Conservation (phyloP, 1,140 invertebrate species). For the Meloidogyne chitwoodi region DNA sequence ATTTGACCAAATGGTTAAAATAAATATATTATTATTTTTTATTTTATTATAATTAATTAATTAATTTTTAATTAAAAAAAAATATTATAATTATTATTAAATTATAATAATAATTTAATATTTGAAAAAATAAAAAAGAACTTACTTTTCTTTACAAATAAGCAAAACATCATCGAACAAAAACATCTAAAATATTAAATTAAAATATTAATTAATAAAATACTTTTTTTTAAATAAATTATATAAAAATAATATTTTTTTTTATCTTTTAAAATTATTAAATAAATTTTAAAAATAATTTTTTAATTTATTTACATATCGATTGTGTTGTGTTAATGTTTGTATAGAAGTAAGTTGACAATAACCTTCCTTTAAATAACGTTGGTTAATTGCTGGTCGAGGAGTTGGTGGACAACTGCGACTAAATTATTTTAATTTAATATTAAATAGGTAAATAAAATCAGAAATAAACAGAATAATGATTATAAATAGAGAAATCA, state of each 20-base stretch:
- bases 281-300: background rate
- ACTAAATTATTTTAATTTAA: background rate
- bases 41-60: background rate
- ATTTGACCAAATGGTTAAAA: background rate
- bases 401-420: slow-evolving; percentile 4
- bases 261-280: background rate
- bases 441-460: background rate
- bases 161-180: slow-evolving; percentile 63
- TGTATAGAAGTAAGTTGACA: slow-evolving; percentile 16
- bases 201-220: slow-evolving; percentile 52
- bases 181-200: slow-evolving; percentile 61
- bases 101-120: too few relatives aligned
- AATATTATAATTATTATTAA: background rate
- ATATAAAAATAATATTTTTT: background rate
- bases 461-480: background rate
- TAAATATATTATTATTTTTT: background rate
- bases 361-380: slow-evolving; percentile 9
- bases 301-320: background rate
- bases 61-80: background rate
- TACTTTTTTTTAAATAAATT: slow-evolving; percentile 32
- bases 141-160: slow-evolving; percentile 64
- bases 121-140: slow-evolving; percentile 14
- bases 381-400: background rate
- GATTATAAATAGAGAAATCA: background rate
- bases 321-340: slow-evolving; percentile 8